Evolutionary conservation across 1,140 invertebrate species (phyloP), one percentile per base, ranked within the genome.

Genomic region (Heliconius melpomene): DNA sequence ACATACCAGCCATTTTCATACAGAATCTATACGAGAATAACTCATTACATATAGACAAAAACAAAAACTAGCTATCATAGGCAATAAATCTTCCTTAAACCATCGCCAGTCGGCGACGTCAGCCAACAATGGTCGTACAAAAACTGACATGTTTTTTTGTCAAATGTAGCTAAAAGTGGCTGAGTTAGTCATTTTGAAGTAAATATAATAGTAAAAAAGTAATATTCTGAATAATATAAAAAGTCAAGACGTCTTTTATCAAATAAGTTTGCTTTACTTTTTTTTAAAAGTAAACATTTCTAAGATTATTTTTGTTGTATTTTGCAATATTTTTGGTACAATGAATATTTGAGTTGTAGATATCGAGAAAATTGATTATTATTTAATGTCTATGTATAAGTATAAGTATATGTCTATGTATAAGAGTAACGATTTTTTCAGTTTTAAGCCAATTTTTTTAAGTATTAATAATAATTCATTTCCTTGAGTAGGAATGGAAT

Each of bases 21-120:
- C 29, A 66, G 60, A 66, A 29, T 66, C 60, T 16, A 29, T 7
- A 29, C 60, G 23, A 66, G 60, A 66, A 29, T 66, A 66, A 66
- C 60, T 66, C 23, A 66, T 66, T 26, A 29, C 60, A 23, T 66
- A 66, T 66, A 29, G 13, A 66, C 26, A 66, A 16, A 66, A 66
- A 66, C 60, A 13, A 70, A 74, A 54, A 77, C 75, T 32, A n/a
- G 46, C 74, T 78, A 78, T 76, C 79, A 80, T 72, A 77, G 79
- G 77, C 72, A 50, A 80, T 80, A 80, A 80, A 80, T 80, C 79
- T 77, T 77, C 77, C 74, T 71, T 73, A 74, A 77, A 77, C 52
- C 77, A 78, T 50, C 77, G 71, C 72, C 38, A 76, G 79, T 80
- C 76, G 75, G 66, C 75, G 66, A 80, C 74, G 79, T 57, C 38